These are phyloP conservation scores for Drosophila trapezifrons DNA, from an alignment of 1,140 invertebrate genomes.

Conservation along the genomic window DNA sequence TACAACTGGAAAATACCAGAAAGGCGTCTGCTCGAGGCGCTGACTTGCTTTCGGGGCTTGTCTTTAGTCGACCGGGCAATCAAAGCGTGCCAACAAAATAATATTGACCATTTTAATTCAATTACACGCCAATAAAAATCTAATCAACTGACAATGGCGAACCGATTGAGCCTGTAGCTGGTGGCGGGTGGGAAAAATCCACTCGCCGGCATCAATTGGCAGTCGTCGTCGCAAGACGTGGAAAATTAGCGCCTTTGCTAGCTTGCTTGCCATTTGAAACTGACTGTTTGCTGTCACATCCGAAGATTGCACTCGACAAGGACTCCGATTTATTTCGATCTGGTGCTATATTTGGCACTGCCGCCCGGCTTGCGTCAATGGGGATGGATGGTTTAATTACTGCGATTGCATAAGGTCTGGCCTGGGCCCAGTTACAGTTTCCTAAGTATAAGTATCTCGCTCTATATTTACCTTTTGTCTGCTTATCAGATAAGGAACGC, in stretches of 20 bases:
- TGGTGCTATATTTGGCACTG: conserved; percentile 63
- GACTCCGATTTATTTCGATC: conserved; percentile 38
- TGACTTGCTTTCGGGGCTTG: conserved; percentile 42
- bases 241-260: conserved; percentile 42
- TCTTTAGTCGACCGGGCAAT: conserved; percentile 54
- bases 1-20: conserved; percentile 82
- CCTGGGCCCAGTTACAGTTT: conserved; percentile 5
- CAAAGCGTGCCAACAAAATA: conserved; percentile 73
- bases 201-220: conserved; percentile 13
- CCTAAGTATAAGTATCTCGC: conserved; percentile 46
- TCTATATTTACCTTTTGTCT: conserved; percentile 42
- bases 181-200: conserved; percentile 1
- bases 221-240: conserved; percentile 26
- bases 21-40: conserved; percentile 31
- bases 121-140: conserved; percentile 78
- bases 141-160: conserved; percentile 62
- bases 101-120: conserved; percentile 73
- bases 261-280: conserved; percentile 9
- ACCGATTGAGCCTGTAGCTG: conserved; percentile 10
- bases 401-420: conserved; percentile 54
- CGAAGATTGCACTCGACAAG: conserved; percentile 41
- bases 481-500: conserved; percentile 62
- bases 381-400: conserved; percentile 42
- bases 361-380: conserved; percentile 46
- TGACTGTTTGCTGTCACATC: conserved; percentile 60